These are phyloP conservation scores for Bellardia bayeri DNA, from an alignment of 2,888 invertebrate species.

Conservation along the genomic window DNA sequence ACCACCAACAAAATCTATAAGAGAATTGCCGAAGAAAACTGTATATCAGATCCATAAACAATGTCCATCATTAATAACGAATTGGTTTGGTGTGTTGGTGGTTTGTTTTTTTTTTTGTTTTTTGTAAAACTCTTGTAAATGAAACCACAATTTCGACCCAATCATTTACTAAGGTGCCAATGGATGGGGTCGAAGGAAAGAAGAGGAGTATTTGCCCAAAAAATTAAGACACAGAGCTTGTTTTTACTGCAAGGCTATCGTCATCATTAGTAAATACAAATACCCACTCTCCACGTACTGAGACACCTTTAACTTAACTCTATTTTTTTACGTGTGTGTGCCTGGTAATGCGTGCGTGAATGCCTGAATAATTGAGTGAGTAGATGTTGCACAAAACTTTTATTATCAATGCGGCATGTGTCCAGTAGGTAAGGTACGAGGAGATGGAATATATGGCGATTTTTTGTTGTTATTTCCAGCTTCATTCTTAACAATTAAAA, in stretches of 20 bases:
- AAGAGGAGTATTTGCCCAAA: constrained; percentile 9
- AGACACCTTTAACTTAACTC: not conserved
- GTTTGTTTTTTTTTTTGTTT: constrained; percentile 27
- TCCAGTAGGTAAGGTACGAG: not conserved
- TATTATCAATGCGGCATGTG: not conserved
- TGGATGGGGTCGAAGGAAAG: not conserved
- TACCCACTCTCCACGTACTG: not conserved
- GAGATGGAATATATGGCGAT: constrained; percentile 24
- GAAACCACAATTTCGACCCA: constrained; percentile 63
- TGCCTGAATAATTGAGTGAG: not conserved
- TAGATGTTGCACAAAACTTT: not conserved
- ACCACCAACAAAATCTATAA: not conserved
- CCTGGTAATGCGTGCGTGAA: not conserved
- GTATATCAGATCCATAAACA: constrained; percentile 53
- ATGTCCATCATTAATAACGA: constrained; percentile 59
- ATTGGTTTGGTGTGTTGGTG: constrained; percentile 28
- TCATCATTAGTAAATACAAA: not conserved
- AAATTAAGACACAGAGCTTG: not conserved
- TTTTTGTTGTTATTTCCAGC: constrained; percentile 40
- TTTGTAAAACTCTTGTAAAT: constrained; percentile 46
- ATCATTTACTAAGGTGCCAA: constrained; percentile 57
- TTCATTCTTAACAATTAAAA: constrained; percentile 52
- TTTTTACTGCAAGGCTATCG: not conserved
- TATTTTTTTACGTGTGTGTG: constrained; percentile 9
- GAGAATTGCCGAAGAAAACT: constrained; percentile 35